phyloP scores from a whole-genome alignment of 1,140 invertebrate genomes.

The Drosophila repleta region DNA sequence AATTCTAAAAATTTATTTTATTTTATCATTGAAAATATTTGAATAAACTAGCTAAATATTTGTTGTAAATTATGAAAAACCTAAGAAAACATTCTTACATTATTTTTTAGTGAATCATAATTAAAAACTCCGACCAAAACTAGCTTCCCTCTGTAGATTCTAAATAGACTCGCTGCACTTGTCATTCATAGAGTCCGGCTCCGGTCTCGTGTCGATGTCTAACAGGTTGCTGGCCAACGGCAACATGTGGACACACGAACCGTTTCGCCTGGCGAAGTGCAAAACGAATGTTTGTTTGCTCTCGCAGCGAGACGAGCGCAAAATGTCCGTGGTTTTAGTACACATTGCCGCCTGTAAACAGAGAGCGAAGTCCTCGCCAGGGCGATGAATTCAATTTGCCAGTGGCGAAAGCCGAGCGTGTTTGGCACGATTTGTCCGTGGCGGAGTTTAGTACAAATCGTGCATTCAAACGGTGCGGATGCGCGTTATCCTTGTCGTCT shows the following conservation, averaged over 20 bases:
- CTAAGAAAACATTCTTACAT: no score
- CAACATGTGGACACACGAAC: constrained; percentile 53
- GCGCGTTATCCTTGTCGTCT: constrained; percentile 55
- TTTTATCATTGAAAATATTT: no score
- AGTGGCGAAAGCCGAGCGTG: constrained; percentile 40
- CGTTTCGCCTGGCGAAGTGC: constrained; percentile 9
- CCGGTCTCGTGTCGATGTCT: constrained; percentile 30
- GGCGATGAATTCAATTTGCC: constrained; percentile 68
- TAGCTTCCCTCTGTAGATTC: not conserved
- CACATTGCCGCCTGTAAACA: constrained; percentile 74
- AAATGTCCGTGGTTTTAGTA: constrained; percentile 52
- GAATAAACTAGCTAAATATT: no score
- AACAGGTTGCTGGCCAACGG: constrained; percentile 62
- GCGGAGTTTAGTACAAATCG: constrained; percentile 76
- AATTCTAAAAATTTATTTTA: no score
- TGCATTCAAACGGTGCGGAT: constrained; percentile 80
- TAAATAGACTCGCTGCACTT: not conserved
- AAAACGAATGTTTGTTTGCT: constrained; percentile 4
- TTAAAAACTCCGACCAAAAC: no score
- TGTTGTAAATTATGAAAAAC: no score
- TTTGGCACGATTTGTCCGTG: constrained; percentile 27
- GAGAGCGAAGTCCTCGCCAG: constrained; percentile 59
- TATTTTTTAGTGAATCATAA: no score
- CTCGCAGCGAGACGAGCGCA: constrained; percentile 19
- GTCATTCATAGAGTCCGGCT: constrained; percentile 1